These are phyloP conservation scores for Cichladusa arquata DNA, from an alignment of 2,113 vertebrate genomes.

Conservation along the genomic window DNA sequence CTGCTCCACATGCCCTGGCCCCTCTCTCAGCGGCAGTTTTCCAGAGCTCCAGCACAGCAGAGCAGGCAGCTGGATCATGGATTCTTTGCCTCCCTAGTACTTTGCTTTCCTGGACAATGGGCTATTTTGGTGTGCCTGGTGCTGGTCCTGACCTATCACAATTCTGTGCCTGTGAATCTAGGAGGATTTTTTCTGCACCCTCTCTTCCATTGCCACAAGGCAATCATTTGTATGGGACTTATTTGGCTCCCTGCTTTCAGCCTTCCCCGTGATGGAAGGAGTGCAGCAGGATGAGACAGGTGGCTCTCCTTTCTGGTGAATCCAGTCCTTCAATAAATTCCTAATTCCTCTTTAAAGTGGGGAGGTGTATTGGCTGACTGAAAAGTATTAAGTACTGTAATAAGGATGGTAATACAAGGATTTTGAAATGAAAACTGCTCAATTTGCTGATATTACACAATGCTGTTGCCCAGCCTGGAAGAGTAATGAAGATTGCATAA, in stretches of 20 bases:
- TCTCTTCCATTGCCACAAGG: not conserved
- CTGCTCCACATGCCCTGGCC: not conserved
- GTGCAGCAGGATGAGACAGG: not conserved
- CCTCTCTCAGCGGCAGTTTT: not conserved
- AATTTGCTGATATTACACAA: not conserved
- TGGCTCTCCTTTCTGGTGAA: not conserved
- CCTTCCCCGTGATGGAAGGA: accelerated
- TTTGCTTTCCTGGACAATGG: not conserved
- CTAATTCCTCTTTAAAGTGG: not conserved
- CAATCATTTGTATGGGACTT: not conserved
- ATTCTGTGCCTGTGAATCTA: not conserved
- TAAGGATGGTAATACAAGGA: not conserved
- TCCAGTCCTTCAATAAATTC: not conserved
- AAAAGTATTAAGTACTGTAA: not conserved
- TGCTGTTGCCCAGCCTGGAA: not conserved
- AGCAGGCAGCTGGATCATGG: not conserved
- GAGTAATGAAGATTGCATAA: not conserved
- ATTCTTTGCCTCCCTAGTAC: not conserved
- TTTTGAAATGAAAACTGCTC: conserved; percentile 2
- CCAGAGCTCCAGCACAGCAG: not conserved
- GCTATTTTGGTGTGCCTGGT: not conserved
- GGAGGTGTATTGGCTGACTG: not conserved
- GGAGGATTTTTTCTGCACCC: not conserved
- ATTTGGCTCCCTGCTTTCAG: not conserved
- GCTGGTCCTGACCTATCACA: not conserved